Base-by-base conservation (phyloP, 2,888 invertebrate species). In the Elgonia sp. region DNA sequence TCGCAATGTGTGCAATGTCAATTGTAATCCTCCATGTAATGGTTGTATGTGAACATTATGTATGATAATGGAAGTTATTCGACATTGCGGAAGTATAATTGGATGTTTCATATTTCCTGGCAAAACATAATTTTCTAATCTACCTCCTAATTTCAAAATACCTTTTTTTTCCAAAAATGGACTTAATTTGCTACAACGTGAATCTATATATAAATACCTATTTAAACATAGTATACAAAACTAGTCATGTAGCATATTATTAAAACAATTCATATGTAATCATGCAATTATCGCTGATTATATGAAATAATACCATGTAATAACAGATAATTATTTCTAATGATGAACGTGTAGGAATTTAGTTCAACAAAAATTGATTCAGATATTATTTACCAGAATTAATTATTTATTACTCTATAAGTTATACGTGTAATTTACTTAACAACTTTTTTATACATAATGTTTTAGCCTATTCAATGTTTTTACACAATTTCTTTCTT, bases 281-380 rank as follows among this genome's bases (percentile, higher is more conserved):
- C 73, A 79, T 72, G 57, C 69, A 84, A 79, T 84, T 77, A 84
- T 72, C 65, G 55, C 18, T 84, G 57, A 84, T 84, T 72, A 67
- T 73, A 84, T 84, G 39, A 65, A 84, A 84, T 84, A 84, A 63
- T 46, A 84, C 63, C 55, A 29, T 40, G 62, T 84, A 84, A 84
- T 84, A 84, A 76, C 62, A 55, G 77, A 37, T 70, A 84, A 84
- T 84, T 77, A 84, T 73, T 79, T 84, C 53, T 84, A 79, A 84
- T 84, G 77, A 65, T 72, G 70, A 63, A 84, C 60, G 55, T 10
- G 18, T 9, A 29, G 46, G 53, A 77, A 72, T 72, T 72, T 65
- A n/a, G 53, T 20, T 10, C 29, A 42, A 65, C 39, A 65, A 53
- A 73, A 81, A 73, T 40, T 21, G 18, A 73, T 12, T 37, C 10